Conservation (phyloP, 2,113 vertebrate genomes). For the Scomber japonicus region DNA sequence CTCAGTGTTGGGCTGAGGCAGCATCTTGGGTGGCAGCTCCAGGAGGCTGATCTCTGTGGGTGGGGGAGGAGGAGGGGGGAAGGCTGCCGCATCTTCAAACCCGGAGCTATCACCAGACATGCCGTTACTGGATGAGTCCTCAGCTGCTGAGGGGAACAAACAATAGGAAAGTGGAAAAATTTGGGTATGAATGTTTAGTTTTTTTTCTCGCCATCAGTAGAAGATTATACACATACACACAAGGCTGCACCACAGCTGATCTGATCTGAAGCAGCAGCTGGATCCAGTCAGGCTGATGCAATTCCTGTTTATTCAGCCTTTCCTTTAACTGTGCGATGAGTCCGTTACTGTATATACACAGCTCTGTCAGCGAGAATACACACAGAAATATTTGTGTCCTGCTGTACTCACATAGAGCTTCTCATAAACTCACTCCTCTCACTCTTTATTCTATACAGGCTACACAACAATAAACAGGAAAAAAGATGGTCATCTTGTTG, state of each 20-base stretch:
- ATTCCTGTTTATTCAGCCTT: constrained; percentile 78
- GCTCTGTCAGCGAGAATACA: constrained; percentile 14
- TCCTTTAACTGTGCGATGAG: constrained; percentile 50
- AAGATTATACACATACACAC: constrained; percentile 39
- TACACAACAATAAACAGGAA: constrained; percentile 27
- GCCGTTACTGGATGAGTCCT: constrained; percentile 85
- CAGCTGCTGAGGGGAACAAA: constrained; percentile 77
- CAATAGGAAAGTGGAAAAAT: constrained; percentile 33
- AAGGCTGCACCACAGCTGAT: constrained; percentile 36
- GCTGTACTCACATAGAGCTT: constrained; percentile 17
- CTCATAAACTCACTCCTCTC: constrained; percentile 33
- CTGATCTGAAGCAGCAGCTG: constrained; percentile 63
- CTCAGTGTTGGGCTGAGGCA: constrained; percentile 71
- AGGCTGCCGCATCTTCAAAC: constrained; percentile 85
- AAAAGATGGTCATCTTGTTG: constrained; percentile 17
- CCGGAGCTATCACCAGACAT: constrained; percentile 79
- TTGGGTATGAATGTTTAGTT: constrained; percentile 43
- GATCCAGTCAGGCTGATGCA: constrained; percentile 66
- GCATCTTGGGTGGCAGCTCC: constrained; percentile 88
- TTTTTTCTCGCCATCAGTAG: constrained; percentile 14
- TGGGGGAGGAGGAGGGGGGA: constrained; percentile 88
- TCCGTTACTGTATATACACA: constrained; percentile 45
- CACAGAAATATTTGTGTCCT: constrained; percentile 41
- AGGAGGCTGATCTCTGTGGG: constrained; percentile 88
- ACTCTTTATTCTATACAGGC: background rate